phyloP scores from a whole-genome alignment of 2,797 vertebrate genomes.

The Gambelia wislizenii region DNA sequence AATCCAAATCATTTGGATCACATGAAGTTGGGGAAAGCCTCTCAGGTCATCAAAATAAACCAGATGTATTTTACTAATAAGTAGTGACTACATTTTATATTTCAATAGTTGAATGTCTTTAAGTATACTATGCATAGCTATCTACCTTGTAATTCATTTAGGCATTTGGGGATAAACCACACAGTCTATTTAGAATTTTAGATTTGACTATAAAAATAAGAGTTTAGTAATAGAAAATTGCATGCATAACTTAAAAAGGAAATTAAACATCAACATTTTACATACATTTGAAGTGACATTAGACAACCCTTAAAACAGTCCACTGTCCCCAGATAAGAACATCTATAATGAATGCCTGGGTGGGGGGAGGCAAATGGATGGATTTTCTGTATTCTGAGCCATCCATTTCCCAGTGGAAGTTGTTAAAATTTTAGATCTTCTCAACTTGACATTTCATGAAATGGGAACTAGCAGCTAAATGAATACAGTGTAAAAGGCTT shows the following conservation, averaged over 20 bases:
- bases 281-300: slow-evolving; percentile 26
- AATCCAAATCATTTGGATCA: too few species aligned
- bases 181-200: not conserved
- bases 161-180: slow-evolving; percentile 1
- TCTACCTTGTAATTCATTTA: slow-evolving; percentile 40
- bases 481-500: not conserved
- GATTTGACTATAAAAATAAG: not conserved
- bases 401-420: slow-evolving; percentile 20
- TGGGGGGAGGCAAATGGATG: slow-evolving; percentile 17
- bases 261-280: slow-evolving; percentile 1
- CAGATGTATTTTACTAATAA: slow-evolving; percentile 3
- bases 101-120: slow-evolving; percentile 24
- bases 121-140: not conserved
- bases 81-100: slow-evolving; percentile 3
- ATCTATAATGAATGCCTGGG: slow-evolving; percentile 12
- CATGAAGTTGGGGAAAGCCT: too few species aligned
- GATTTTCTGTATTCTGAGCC: slow-evolving; percentile 60
- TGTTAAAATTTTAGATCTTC: slow-evolving; percentile 63
- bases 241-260: slow-evolving; percentile 20
- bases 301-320: slow-evolving; percentile 29
- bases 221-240: accelerated
- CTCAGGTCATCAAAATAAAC: not conserved
- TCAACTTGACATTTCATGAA: slow-evolving; percentile 56
- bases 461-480: slow-evolving; percentile 19
- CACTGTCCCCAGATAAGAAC: slow-evolving; percentile 28